Percentiles rank a stretch among this genome's conserved stretches.
Evolutionary conservation across 1,140 invertebrate genomes (phyloP).

Genomic region (Sitobion miscanthi): DNA sequence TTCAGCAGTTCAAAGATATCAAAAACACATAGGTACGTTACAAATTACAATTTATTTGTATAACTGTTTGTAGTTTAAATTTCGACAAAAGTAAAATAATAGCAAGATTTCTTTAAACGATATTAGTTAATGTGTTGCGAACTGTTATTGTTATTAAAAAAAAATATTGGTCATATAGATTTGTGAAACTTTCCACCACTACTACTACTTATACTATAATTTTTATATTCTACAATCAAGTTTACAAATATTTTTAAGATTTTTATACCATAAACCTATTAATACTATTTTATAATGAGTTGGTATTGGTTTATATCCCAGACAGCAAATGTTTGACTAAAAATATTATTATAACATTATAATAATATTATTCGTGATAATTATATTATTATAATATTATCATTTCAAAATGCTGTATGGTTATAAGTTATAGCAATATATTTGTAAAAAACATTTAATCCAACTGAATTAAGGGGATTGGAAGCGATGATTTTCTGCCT

Average conservation of each 20-base stretch:
- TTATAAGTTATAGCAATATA: background rate
- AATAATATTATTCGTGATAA: too few relatives aligned
- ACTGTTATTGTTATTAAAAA: background rate
- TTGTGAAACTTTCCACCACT: background rate
- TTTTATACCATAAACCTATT: background rate
- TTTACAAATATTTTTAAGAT: background rate
- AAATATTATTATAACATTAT: too few relatives aligned
- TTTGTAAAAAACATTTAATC: background rate
- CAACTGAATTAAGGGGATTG: too few relatives aligned
- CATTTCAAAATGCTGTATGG: too few relatives aligned
- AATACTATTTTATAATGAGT: background rate
- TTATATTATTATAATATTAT: too few relatives aligned
- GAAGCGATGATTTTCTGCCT: too few relatives aligned
- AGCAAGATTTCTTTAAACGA: too few relatives aligned
- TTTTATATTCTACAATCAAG: background rate
- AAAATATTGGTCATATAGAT: background rate
- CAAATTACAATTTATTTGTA: background rate
- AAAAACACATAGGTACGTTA: background rate
- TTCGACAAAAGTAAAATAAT: background rate
- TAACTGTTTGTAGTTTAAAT: background rate
- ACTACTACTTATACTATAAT: background rate
- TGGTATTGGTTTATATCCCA: background rate
- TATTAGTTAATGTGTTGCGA: background rate
- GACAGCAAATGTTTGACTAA: too few relatives aligned
- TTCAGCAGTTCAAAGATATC: background rate